Conservation (phyloP, 1,140 invertebrate species). For the Drosophila serrata region DNA sequence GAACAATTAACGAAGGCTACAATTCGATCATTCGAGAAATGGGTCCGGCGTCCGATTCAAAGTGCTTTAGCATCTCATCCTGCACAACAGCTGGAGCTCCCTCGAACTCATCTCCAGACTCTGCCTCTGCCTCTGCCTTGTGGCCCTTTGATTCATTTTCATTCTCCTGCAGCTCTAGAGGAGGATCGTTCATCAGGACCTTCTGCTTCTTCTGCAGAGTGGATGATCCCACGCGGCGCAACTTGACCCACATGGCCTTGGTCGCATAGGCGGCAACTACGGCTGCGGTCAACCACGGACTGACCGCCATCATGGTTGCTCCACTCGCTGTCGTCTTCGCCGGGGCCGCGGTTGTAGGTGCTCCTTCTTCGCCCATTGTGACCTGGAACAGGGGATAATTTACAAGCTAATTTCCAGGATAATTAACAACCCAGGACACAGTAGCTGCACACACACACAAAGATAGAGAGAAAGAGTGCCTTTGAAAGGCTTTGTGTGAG, state of each 20-base stretch:
- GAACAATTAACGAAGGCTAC: background rate
- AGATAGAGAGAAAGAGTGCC: too few relatives aligned
- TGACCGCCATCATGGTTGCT: background rate
- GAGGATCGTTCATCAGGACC: background rate
- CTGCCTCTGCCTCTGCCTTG: background rate
- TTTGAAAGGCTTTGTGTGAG: background rate
- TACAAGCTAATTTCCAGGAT: background rate
- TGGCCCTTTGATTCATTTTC: background rate
- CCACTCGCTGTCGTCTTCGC: background rate
- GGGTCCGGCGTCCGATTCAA: background rate
- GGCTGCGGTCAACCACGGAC: background rate
- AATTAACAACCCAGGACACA: background rate
- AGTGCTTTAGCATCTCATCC: background rate
- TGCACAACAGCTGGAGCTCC: background rate
- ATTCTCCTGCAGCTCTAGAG: too few relatives aligned
- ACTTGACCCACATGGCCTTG: background rate
- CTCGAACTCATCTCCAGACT: background rate
- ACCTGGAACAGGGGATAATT: background rate
- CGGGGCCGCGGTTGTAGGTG: background rate
- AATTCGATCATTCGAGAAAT: background rate
- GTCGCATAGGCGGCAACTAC: background rate
- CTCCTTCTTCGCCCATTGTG: background rate
- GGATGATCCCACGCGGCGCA: background rate
- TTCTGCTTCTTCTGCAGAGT: background rate
- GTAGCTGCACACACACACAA: too few relatives aligned